phyloP scores from a whole-genome alignment of 2,888 invertebrate species.

The Pocota personata region DNA sequence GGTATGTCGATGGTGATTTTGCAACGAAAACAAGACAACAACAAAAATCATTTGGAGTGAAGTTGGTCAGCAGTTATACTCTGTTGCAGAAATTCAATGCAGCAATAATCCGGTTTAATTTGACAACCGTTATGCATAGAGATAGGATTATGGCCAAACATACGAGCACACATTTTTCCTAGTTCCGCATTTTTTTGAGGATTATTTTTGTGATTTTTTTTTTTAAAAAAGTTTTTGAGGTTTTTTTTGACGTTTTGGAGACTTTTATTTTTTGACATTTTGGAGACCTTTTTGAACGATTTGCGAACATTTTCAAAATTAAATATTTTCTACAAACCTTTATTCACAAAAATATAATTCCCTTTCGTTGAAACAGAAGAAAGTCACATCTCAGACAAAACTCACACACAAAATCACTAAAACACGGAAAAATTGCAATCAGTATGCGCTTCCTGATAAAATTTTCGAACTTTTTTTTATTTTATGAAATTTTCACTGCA shows the following conservation, averaged over 20 bases:
- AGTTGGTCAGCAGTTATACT: slow-evolving; percentile 47
- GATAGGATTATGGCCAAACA: slow-evolving; percentile 5
- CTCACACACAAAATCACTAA: slow-evolving; percentile 20
- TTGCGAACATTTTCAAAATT: slow-evolving; percentile 12
- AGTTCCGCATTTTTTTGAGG: slow-evolving; percentile 20
- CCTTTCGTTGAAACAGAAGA: slow-evolving; percentile 25
- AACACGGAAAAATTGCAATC: not conserved
- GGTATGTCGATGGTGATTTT: slow-evolving; percentile 53
- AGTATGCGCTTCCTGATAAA: too few species aligned
- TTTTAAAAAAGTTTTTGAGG: too few species aligned
- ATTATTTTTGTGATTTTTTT: not conserved
- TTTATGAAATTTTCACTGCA: slow-evolving; percentile 23
- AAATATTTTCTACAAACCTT: slow-evolving; percentile 42
- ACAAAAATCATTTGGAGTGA: slow-evolving; percentile 4
- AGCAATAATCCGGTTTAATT: slow-evolving; percentile 61
- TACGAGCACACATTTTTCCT: not conserved
- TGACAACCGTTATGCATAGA: slow-evolving; percentile 43
- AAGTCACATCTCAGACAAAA: slow-evolving; percentile 65
- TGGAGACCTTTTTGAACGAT: slow-evolving; percentile 61
- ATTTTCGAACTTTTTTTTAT: slow-evolving; percentile 32
- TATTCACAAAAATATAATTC: slow-evolving; percentile 16
- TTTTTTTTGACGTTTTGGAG: too few species aligned
- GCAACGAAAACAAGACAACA: slow-evolving; percentile 22
- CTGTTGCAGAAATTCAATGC: slow-evolving; percentile 13
- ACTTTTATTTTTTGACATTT: too few species aligned